Evolutionary conservation across 2,797 vertebrate species (phyloP), one percentile per base, ranked within the genome.

Genomic region (Myripristis murdjan): DNA sequence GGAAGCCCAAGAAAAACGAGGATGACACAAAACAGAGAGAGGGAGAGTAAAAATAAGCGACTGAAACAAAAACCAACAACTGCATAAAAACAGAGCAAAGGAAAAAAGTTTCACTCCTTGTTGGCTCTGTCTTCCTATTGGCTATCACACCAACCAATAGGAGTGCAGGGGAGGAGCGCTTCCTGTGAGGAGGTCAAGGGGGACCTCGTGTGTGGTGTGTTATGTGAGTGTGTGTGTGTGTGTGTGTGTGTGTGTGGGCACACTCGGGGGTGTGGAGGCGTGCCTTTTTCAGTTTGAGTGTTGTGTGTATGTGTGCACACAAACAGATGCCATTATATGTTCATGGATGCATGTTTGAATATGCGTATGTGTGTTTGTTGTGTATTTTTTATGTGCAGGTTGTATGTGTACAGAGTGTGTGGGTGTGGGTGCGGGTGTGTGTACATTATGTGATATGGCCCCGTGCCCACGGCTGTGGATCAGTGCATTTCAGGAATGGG

Each of bases 151-250:
- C 16, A 16, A 37, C 89, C 91, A 92, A 88, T 89, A 26, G 55
- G 64, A 83, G 33, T 43, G 46, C 71, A 87, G 88, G 85, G 92
- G 90, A 87, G 90, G 87, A 77, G 57, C 65, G 86, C 86, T 92
- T 89, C 84, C 89, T 89, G 81, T 85, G 55, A 72, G 26, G 23
- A 7, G 75, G 66, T 78, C 12, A 63, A 54, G 65, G 77, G 76
- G 83, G 75, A 59, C 53, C 63, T 79, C 64, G 60, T 46, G 70
- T 77, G 79, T 81, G 72, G 73, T 78, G 28, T 70, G 12, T 77
- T 20, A 43, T 20, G 44, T 37, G 56, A 58, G 37, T 58, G 22
- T 44, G 37, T 41, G 35, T 41, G 55, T 57, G 33, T 57, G 54
- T 26, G 26, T n/a, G n/a, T n/a, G n/a, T n/a, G n/a, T n/a, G n/a